Percentiles rank a stretch among this genome's conserved stretches.
Conservation (phyloP, 2,113 vertebrate genomes). For the Panthera tigris region DNA sequence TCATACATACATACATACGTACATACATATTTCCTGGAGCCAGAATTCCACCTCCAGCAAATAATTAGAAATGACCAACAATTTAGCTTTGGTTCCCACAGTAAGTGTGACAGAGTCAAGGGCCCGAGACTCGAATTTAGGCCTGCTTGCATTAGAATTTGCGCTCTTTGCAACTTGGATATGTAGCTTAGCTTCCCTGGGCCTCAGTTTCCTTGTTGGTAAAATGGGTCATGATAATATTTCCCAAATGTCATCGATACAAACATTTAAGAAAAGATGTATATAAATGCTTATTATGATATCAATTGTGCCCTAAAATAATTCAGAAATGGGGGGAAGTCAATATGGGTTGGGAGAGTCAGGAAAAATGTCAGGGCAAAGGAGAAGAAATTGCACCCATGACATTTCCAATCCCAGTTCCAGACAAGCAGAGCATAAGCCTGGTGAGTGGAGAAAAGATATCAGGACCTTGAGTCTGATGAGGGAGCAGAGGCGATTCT, state of each 20-base stretch:
- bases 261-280: background rate
- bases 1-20: too few species aligned
- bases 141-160: background rate
- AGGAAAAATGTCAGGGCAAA: background rate
- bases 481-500: background rate
- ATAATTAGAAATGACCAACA: conserved; percentile 3
- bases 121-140: background rate
- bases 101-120: background rate
- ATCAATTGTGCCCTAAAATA: background rate
- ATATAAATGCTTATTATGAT: background rate
- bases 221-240: background rate
- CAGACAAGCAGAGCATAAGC: background rate
- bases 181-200: background rate
- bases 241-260: background rate
- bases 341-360: background rate
- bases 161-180: background rate
- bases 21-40: background rate
- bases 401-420: background rate
- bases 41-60: background rate
- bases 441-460: background rate
- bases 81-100: background rate
- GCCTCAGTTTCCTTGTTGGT: background rate
- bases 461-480: background rate
- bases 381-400: background rate
- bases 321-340: background rate